Conservation (phyloP, 1,140 invertebrate species). For the Drusus annulatus region DNA sequence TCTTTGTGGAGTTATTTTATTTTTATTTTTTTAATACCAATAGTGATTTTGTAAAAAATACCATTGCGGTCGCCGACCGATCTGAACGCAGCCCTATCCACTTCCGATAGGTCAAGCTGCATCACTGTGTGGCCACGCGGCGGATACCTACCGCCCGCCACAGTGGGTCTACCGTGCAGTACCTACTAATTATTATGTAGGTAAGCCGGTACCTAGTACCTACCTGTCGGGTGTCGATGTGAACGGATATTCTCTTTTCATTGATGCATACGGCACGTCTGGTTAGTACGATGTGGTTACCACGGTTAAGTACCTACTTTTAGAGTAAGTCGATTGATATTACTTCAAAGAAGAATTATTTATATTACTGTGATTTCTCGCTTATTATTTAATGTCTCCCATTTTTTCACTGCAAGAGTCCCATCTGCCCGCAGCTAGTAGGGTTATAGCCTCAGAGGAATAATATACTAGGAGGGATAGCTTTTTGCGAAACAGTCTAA, state of each 20-base stretch:
- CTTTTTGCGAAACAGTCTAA: too few species aligned
- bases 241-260: slow-evolving; percentile 7
- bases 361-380: too few species aligned
- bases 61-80: not conserved
- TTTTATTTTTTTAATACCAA: too few species aligned
- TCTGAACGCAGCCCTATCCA: not conserved
- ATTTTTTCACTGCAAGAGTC: too few species aligned
- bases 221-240: not conserved
- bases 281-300: not conserved
- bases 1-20: too few species aligned
- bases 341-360: not conserved
- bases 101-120: slow-evolving; percentile 12
- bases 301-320: slow-evolving; percentile 6
- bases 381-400: too few species aligned
- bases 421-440: too few species aligned
- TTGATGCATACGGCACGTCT: slow-evolving; percentile 6
- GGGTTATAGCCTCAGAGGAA: too few species aligned
- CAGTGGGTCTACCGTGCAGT: too few species aligned
- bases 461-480: too few species aligned
- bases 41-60: too few species aligned
- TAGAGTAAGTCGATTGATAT: not conserved
- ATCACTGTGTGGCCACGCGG: not conserved
- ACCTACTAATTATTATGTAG: not conserved
- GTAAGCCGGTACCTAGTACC: not conserved
- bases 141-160: not conserved